Evolutionary conservation across 2,113 vertebrate genomes (phyloP), one percentile per base, ranked within the genome.

Genomic region (Pica pica): DNA sequence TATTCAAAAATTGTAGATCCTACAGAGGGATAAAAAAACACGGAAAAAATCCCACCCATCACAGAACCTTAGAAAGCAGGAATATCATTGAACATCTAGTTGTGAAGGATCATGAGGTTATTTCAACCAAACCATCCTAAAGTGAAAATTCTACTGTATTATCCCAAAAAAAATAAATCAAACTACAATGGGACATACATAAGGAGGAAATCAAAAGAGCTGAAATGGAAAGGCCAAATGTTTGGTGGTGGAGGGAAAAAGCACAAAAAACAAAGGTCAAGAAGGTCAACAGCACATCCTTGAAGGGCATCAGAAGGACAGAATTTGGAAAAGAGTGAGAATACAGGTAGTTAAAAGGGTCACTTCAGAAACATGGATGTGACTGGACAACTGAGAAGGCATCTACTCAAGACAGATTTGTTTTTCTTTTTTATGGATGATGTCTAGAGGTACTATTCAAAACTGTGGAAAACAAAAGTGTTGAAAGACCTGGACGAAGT

Each of bases 1-100:
- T 33, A n/a, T 13, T 9, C 0, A 13, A 11, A 12, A 21, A 24
- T 31, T 41, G 75, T 47, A 63, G 22, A 55, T 71, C 16, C 18
- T 52, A 35, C 10, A 39, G 26, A 28, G n/a, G 2, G 2, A 7
- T 1, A 5, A 27, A 8, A 21, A 27, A 21, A 3, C 6, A 12
- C 0, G 3, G 13, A 14, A 68, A 67, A 67, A 55, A 3, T 2
- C 13, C 18, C 10, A 31, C 5, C 7, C 11, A 31, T 11, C 30
- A 42, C 1, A 69, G 18, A 76, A 37, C 21, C 7, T 56, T 39
- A 41, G 44, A 60, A 24, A 55, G 16, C 4, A 77, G 47, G 37
- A 65, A 33, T 50, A 37, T 60, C 28, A 20, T 1, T 67, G 50
- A 60, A 41, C 20, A 20, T 17, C 15, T 49, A 10, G 14, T 49